Percentiles rank a stretch among this genome's conserved stretches.
phyloP scores from a whole-genome alignment of 2,888 invertebrate genomes.

The Phalera bucephala region DNA sequence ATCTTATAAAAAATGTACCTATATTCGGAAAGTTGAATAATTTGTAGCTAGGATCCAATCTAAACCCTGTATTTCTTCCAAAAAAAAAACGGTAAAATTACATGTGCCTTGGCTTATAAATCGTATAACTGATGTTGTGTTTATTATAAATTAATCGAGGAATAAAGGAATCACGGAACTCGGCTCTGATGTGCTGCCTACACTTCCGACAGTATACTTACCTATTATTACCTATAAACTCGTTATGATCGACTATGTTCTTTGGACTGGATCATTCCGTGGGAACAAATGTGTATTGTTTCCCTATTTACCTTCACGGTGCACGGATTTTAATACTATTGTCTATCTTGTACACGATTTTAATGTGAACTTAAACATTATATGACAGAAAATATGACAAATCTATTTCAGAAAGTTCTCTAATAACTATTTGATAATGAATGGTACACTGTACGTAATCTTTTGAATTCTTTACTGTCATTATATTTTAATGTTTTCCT shows the following conservation, averaged over 20 bases:
- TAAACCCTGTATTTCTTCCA: slow-evolving; percentile 78
- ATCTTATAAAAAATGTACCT: slow-evolving; percentile 81
- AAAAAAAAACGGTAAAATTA: slow-evolving; percentile 67
- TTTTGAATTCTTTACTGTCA: slow-evolving; percentile 40
- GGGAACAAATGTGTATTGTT: slow-evolving; percentile 11
- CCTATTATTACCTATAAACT: slow-evolving; percentile 20
- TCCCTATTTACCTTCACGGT: slow-evolving; percentile 9
- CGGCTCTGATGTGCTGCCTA: slow-evolving; percentile 61
- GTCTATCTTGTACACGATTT: slow-evolving; percentile 9
- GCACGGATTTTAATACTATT: slow-evolving; percentile 13
- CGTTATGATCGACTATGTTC: slow-evolving; percentile 1
- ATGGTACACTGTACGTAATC: slow-evolving; percentile 33
- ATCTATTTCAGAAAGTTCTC: too few relatives aligned
- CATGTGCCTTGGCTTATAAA: slow-evolving; percentile 81
- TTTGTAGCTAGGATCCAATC: slow-evolving; percentile 82
- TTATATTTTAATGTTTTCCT: slow-evolving; percentile 35
- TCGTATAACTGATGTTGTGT: slow-evolving; percentile 69
- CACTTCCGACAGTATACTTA: slow-evolving; percentile 27
- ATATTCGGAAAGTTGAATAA: slow-evolving; percentile 82
- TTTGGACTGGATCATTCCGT: slow-evolving; percentile 7
- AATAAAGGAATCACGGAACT: slow-evolving; percentile 22
- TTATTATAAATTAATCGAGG: slow-evolving; percentile 51
- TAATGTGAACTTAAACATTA: too few relatives aligned
- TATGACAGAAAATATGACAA: too few relatives aligned
- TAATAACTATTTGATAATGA: slow-evolving; percentile 7